Evolutionary conservation across 1,140 invertebrate species (phyloP).

Genomic region (Glossosoma conforme): DNA sequence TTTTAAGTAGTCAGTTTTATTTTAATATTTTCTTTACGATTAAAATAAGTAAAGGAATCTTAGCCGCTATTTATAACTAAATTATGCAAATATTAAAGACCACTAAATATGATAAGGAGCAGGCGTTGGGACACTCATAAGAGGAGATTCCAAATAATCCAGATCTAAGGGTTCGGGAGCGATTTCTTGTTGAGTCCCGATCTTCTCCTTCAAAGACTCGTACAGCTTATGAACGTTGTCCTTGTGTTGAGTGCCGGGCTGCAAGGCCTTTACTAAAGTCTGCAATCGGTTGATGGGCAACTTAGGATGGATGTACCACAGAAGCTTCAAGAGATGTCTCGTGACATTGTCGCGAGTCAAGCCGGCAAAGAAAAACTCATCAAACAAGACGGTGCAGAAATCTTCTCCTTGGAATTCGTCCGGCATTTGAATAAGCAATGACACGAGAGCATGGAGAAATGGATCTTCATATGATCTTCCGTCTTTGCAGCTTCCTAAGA

Average conservation of each 20-base stretch:
- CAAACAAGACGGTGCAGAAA: conserved; percentile 93
- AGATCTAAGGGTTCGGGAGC: conserved; percentile 57
- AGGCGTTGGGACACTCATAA: conserved; percentile 80
- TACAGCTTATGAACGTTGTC: conserved; percentile 80
- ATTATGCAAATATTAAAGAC: too few species aligned
- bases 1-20: too few species aligned
- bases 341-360: conserved; percentile 86
- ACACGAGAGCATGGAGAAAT: conserved; percentile 89
- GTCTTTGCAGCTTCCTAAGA: conserved; percentile 84
- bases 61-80: too few species aligned
- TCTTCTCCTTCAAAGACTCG: conserved; percentile 71
- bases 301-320: conserved; percentile 90
- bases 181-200: conserved; percentile 67
- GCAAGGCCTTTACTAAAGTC: conserved; percentile 80
- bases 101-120: conserved; percentile 60
- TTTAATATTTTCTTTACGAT: too few species aligned
- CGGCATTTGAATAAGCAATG: conserved; percentile 78
- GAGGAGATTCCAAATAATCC: conserved; percentile 75
- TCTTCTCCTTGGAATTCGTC: conserved; percentile 93
- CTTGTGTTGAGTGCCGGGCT: conserved; percentile 78
- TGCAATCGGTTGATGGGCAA: conserved; percentile 74
- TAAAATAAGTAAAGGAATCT: too few species aligned
- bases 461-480: conserved; percentile 92
- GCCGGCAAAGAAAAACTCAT: conserved; percentile 92
- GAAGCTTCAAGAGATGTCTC: conserved; percentile 85